A percentile compares a stretch with the other conserved stretches of the same genome.
Evolutionary conservation across 2,888 invertebrate species (phyloP).

Genomic region (Nephrotoma guestfalica): DNA sequence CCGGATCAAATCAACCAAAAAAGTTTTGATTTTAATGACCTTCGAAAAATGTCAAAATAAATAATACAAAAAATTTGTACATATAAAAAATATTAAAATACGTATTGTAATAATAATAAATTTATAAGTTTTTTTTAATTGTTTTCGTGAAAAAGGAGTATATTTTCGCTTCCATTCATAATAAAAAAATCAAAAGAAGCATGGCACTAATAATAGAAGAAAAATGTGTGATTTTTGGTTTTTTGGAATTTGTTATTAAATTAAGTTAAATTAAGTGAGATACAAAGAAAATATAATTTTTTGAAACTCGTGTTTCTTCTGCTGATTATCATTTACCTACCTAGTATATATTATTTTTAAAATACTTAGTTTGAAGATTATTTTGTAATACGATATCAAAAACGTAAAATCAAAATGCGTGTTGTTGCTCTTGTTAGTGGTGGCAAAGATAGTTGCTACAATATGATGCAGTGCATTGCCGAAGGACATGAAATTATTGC

Average conservation of each 20-base stretch:
- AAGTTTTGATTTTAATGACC: background rate
- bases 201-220: background rate
- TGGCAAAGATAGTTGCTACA: conserved; percentile 98
- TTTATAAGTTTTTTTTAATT: background rate
- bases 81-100: background rate
- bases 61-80: background rate
- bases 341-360: background rate
- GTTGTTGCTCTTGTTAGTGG: conserved; percentile 87
- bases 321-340: background rate
- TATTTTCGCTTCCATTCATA: background rate
- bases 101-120: background rate
- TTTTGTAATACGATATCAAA: background rate
- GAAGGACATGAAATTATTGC: conserved; percentile 91
- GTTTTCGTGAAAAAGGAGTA: background rate
- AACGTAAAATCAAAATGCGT: conserved; percentile 45
- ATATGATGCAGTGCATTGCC: conserved; percentile 94
- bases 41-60: background rate
- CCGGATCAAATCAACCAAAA: background rate
- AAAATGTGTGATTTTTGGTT: background rate
- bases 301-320: background rate
- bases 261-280: background rate
- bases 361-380: background rate
- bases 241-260: background rate
- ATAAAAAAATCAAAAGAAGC: background rate
- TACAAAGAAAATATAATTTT: background rate